phyloP scores from a whole-genome alignment of 2,797 vertebrate species.

The Erethizon dorsatum region DNA sequence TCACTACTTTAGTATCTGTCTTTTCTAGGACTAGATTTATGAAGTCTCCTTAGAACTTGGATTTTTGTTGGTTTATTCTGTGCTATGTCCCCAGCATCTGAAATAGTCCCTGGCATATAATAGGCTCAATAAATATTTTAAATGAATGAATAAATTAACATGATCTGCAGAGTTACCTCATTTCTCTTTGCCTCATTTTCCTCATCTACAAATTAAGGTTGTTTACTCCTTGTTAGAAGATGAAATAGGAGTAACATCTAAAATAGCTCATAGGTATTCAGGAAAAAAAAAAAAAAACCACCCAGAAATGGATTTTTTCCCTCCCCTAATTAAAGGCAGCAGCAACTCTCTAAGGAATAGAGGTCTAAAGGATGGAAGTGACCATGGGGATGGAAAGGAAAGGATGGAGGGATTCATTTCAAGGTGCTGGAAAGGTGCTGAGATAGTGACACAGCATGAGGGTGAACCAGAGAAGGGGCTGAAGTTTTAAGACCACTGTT shows the following conservation, averaged over 20 bases:
- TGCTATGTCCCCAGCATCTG: background rate
- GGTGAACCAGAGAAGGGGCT: background rate
- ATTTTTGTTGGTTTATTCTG: background rate
- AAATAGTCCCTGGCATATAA: background rate
- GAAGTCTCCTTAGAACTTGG: constrained; percentile 28
- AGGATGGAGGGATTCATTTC: background rate
- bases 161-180: constrained; percentile 5
- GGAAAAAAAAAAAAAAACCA: constrained; percentile 7
- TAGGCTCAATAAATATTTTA: background rate
- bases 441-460: fast-evolving
- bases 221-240: background rate
- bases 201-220: background rate
- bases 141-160: constrained; percentile 37
- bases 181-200: background rate
- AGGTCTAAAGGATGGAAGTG: background rate
- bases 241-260: constrained; percentile 20
- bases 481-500: background rate
- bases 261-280: background rate
- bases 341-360: background rate
- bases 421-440: background rate
- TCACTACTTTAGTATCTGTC: background rate
- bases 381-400: background rate
- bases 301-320: background rate
- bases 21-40: constrained; percentile 30
- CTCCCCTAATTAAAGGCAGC: background rate